Evolutionary conservation across 1,140 invertebrate genomes (phyloP).

Genomic region (Hetaerina americana): DNA sequence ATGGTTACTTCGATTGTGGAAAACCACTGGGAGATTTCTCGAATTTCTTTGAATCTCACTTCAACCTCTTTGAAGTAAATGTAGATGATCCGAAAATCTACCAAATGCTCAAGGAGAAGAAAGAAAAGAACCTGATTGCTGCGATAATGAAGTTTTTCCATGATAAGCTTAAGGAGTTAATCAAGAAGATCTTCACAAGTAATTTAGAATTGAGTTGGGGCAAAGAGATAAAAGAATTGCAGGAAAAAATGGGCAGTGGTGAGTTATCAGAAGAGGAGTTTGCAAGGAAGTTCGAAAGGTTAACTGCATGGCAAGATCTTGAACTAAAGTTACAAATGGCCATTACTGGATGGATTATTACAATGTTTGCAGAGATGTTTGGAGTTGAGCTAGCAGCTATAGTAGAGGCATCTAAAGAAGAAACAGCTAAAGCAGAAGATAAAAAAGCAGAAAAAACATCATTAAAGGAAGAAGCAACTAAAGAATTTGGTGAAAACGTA

Average conservation of each 20-base stretch:
- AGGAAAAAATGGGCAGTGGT: conserved; percentile 9
- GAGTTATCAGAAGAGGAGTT: conserved; percentile 9
- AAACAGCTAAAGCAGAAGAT: conserved; percentile 16
- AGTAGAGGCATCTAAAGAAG: conserved; percentile 14
- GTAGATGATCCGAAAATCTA: too few relatives aligned
- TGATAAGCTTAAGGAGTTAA: too few relatives aligned
- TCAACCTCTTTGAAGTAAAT: too few relatives aligned
- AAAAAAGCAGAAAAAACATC: conserved; percentile 14
- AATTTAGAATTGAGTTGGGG: too few relatives aligned
- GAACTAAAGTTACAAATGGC: conserved; percentile 2
- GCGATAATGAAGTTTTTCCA: too few relatives aligned
- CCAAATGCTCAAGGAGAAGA: too few relatives aligned
- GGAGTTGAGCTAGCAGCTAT: conserved; percentile 6
- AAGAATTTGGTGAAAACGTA: conserved; percentile 13
- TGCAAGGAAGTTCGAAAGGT: neutral
- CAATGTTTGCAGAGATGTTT: conserved; percentile 2
- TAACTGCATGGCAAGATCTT: conserved; percentile 2
- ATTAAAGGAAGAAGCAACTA: conserved; percentile 6
- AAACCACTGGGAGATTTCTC: too few relatives aligned
- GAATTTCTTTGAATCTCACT: too few relatives aligned
- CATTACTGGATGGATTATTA: conserved; percentile 1
- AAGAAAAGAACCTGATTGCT: too few relatives aligned
- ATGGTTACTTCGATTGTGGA: too few relatives aligned
- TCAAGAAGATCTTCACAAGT: too few relatives aligned
- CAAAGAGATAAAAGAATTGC: too few relatives aligned